Evolutionary conservation across 2,888 invertebrate genomes (phyloP), one percentile per base, ranked within the genome.

Genomic region (Rugalucina vietnamica): DNA sequence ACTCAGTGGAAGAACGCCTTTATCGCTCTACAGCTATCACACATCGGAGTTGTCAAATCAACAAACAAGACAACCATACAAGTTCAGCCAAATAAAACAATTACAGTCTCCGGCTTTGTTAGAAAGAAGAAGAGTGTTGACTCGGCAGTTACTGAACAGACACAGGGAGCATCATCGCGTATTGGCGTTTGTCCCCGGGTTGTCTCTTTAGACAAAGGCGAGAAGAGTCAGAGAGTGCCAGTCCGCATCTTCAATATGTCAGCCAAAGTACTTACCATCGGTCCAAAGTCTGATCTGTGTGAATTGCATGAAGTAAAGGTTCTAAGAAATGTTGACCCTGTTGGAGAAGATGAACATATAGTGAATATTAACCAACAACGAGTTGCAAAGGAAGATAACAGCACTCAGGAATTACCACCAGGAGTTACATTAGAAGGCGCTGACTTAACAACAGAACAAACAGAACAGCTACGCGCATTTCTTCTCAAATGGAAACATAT

Each of bases 161-260:
- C 60, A 27, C 60, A 60, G 29, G 60, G 27, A 27, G 60, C 60
- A 18, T 60, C 60, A 29, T 27, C 60, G 29, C 3, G 60, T 29
- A 60, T 60, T 29, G 60, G 60, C 60, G 60, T 60, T 60, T 60
- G 60, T 60, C 60, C 60, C 60, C 60, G 60, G 24, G 60, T 60
- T 27, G 60, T 60, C 60, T 60, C 60, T 29, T 5, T 60, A 29
- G n/a, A 54, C 21, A 54, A 54, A 54, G 12, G 21, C 4, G 54
- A 21, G n/a, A 54, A 54, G n/a, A n/a, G 18, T 60, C 60, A 60
- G 29, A 5, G 60, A 27, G 60, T 60, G 29, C 60, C 60, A 60
- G 60, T 60, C 21, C 60, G 60, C 1, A 24, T 60, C 10, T 60
- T 10, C 29, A 60, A 60, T 5, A 24, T 60, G 60, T 60, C 60